Percentiles rank a stretch among this genome's conserved stretches.
Evolutionary conservation across 2,888 invertebrate genomes (phyloP).

Genomic region (Strigamia maritima): DNA sequence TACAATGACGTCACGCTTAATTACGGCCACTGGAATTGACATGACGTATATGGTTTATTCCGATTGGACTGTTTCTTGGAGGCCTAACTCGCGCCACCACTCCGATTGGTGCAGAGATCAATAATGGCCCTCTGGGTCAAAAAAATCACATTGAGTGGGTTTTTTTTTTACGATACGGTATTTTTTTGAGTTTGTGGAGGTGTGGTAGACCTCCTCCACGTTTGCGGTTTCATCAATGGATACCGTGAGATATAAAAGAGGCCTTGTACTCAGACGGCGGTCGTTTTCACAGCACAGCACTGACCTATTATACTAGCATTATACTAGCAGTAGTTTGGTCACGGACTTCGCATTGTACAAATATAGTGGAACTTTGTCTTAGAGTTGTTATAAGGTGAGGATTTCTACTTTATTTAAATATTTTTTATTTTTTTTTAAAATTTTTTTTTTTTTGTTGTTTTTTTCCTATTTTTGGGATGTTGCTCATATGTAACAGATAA

Average conservation of each 20-base stretch:
- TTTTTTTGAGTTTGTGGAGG: background rate
- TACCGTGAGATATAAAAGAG: conserved; percentile 5
- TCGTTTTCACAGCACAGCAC: conserved; percentile 15
- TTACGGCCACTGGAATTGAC: conserved; percentile 17
- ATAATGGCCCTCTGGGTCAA: background rate
- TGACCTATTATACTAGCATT: conserved; percentile 28
- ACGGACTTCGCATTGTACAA: conserved; percentile 4
- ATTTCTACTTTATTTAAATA: background rate
- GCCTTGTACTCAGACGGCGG: conserved; percentile 4
- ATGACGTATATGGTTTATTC: background rate
- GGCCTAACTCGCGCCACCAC: background rate
- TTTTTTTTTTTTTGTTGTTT: background rate
- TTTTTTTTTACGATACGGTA: background rate
- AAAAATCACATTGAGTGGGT: background rate
- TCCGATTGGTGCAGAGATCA: background rate
- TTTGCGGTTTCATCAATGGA: conserved; percentile 25
- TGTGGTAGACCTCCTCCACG: background rate
- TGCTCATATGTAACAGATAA: background rate
- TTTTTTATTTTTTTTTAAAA: background rate
- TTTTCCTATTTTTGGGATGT: background rate
- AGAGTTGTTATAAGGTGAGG: background rate
- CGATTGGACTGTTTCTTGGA: background rate
- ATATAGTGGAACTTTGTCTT: background rate
- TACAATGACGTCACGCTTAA: background rate
- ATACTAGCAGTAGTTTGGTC: background rate